Percentiles rank a stretch among this genome's conserved stretches.
Conservation (phyloP, 2,113 vertebrate genomes). For the Platichthys stellatus region DNA sequence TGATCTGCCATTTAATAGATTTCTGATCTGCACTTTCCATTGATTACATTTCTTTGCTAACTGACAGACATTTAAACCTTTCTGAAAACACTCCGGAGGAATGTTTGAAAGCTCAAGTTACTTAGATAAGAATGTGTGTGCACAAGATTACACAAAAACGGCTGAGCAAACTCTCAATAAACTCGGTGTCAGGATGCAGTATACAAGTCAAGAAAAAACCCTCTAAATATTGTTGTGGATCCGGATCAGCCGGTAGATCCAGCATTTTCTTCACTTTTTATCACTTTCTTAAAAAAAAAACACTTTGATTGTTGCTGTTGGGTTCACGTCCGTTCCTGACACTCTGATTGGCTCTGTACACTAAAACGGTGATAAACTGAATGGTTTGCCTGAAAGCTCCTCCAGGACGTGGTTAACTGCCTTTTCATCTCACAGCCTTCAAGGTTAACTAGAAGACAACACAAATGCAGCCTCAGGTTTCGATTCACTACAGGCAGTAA, state of each 20-base stretch:
- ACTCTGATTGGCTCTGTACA: constrained; percentile 25
- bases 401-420: constrained; percentile 23
- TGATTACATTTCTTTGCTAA: too few species aligned
- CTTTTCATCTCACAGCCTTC: constrained; percentile 2
- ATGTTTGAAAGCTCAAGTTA: not conserved
- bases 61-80: too few species aligned
- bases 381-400: not conserved
- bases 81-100: not conserved
- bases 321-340: constrained; percentile 30
- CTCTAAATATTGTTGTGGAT: too few species aligned
- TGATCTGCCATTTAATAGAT: too few species aligned
- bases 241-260: too few species aligned
- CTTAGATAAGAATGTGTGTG: not conserved
- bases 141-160: not conserved
- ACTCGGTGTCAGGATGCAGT: too few species aligned
- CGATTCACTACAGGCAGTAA: not conserved
- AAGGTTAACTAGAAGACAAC: constrained; percentile 13
- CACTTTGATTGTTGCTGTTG: constrained; percentile 15
- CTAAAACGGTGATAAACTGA: constrained; percentile 28
- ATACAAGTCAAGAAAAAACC: too few species aligned
- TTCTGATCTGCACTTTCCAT: too few species aligned
- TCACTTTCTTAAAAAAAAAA: too few species aligned
- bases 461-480: not conserved
- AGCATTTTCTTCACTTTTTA: too few species aligned
- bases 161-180: constrained; percentile 48